Evolutionary conservation across 2,797 vertebrate genomes (phyloP), one percentile per base, ranked within the genome.

Genomic region (Nyctibius grandis): DNA sequence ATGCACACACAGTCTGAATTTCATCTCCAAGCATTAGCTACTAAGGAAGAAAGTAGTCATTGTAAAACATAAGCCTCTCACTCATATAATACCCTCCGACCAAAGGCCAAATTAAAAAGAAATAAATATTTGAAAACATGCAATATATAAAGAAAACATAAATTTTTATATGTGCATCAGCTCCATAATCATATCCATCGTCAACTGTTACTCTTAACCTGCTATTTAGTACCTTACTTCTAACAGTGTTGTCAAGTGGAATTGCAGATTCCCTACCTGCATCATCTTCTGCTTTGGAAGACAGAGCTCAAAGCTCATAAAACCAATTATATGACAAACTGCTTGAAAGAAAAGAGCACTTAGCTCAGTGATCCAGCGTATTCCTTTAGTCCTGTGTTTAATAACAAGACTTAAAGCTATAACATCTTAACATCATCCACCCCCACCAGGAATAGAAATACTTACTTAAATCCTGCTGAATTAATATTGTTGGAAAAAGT

Each of bases 101-200:
- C 51, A 34, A 76, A 29, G 22, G 12, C 38, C 31, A 40, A 61
- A 36, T 38, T 42, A 1, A 76, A 75, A 75, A 45, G 9, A 53
- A 85, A 34, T 8, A 9, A 44, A 11, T 51, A 65, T 20, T 83
- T 57, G 6, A 59, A 81, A 31, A 34, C 34, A 57, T 10, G 72
- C 3, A 22, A 10, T 20, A 8, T 74, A 25, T 9, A 57, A 53
- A 26, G 33, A 61, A 86, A 84, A 64, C 1, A 1, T 20, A 1
- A 16, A 8, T 7, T 80, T 84, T 60, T 10, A 36, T 36, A 64
- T 7, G 25, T 13, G 56, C 56, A 48, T 65, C 28, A 54, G 16
- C 59, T 68, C 28, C 56, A 31, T 9, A 33, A 47, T 28, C 23
- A 40, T 11, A 40, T 9, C 54, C 2, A 1, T 21, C 1, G 0